Evolutionary conservation across 2,888 invertebrate genomes (phyloP), one percentile per base, ranked within the genome.

Genomic region (Lasius fuliginosus): DNA sequence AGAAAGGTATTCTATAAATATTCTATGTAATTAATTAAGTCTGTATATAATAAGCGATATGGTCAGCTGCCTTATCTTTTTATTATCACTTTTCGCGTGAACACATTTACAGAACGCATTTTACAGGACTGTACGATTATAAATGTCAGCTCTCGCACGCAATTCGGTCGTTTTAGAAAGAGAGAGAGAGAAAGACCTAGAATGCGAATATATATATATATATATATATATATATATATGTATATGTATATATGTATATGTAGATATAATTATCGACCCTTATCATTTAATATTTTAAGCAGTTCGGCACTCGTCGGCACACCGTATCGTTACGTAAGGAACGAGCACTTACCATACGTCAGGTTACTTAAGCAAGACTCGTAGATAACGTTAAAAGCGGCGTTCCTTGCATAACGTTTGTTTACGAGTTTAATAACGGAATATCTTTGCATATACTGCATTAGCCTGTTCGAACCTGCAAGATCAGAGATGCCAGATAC

Each of bases 301-400:
- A 62, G 46, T 81, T 81, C 36, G 73, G 60, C 60, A 81, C 60
- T 33, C 60, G 71, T 69, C 67, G 46, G 49, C 64, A 27, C 4
- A 23, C 46, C 27, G 58, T 46, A n/a, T 27, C 79, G 27, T 81
- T 81, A 81, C 73, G 79, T 71, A 81, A 73, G 33, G 79, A 81
- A 49, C 73, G 60, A 73, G 46, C 79, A 81, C 79, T 81, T 81
- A 81, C 36, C 79, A 49, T 71, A 71, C 46, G 79, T 73, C 79
- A 81, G 46, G 27, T 46, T 81, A 46, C 79, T 73, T 81, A 81
- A 81, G 79, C 73, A 49, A 81, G 60, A 73, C 60, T 46, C 73
- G 79, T 81, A 81, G 79, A 71, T 81, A 81, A 81, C 73, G 73
- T 73, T 81, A 81, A 81, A 81, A 81, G 79, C 79, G 23, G 33